Base-by-base conservation (phyloP, 2,113 vertebrate species). In the Hemiprocne comata region DNA sequence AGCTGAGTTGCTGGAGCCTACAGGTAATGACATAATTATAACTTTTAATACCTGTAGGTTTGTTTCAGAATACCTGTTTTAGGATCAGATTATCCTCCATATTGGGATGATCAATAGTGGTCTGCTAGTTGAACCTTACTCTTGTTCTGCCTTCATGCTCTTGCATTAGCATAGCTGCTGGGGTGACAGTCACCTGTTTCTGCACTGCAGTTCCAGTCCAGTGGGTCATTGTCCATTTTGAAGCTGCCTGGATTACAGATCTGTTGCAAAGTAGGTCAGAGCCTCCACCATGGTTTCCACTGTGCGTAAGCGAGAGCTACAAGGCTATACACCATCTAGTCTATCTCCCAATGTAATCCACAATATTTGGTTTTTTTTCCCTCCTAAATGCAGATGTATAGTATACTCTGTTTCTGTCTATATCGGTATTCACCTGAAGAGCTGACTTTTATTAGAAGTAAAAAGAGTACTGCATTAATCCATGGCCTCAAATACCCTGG, bases 401-500 rank as follows among this genome's bases (percentile, higher is more conserved):
- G 14, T 42, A 80, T 42, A 10, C 7, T 80, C 34, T 51, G 6
- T 54, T 93, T 84, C 46, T 21, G 20, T 48, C 20, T 48, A 48
- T 19, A 21, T 69, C 29, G 25, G 5, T 25, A 12, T 44, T 3
- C 0, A 4, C 7, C 18, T 29, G 17, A 74, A 89, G 14, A 73
- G 18, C 4, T 38, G 20, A 23, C 2, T 40, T 29, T 55, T 61
- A 46, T 18, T 38, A 34, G 79, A 55, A 83, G 16, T 76, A 62
- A 34, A 38, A 50, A 46, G 13, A 54, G 2, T 51, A 36, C 17
- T 51, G 6, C 3, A 13, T 53, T 74, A 54, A 54, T 53, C 29
- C 17, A 34, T 54, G 24, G 3, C 11, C 25, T 51, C 2, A 1
- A 44, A 71, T 40, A 67, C 1, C 1, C 13, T 33, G 4, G 17